These are phyloP conservation scores for Periphyllus acericola DNA, from an alignment of 2,888 invertebrate genomes.

Conservation along the genomic window DNA sequence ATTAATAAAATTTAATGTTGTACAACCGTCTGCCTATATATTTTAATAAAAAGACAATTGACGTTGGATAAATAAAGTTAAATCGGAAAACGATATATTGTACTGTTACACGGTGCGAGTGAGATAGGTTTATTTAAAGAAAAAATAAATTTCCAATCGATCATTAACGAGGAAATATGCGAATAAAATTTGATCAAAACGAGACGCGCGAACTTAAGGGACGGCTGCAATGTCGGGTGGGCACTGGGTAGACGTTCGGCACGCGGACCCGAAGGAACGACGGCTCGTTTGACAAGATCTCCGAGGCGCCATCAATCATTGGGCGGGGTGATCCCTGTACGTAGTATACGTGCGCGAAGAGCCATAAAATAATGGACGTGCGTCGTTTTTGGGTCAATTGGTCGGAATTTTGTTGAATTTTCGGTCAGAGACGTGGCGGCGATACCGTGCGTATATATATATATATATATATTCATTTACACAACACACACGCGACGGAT, in stretches of 20 bases:
- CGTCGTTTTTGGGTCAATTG: slow-evolving; percentile 29
- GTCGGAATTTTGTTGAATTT: neutral
- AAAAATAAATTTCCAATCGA: neutral
- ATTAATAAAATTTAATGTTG: no score
- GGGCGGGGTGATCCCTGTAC: neutral
- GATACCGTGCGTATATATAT: no score
- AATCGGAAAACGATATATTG: no score
- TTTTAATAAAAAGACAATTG: no score
- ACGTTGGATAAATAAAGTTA: no score
- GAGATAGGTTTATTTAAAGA: no score
- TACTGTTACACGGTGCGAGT: no score
- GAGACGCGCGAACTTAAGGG: no score
- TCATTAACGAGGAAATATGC: neutral
- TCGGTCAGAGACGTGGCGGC: neutral
- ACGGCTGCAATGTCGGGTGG: no score
- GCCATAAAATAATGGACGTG: slow-evolving; percentile 8
- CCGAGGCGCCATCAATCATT: slow-evolving; percentile 18
- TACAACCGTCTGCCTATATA: no score
- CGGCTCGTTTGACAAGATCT: neutral
- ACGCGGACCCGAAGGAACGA: neutral
- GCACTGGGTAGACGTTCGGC: neutral
- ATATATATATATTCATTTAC: no score
- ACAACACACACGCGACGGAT: no score
- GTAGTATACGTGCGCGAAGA: neutral
- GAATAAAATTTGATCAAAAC: neutral